Evolutionary conservation across 1,140 invertebrate species (phyloP), one percentile per base, ranked within the genome.

Genomic region (Acyrthosiphon pisum): DNA sequence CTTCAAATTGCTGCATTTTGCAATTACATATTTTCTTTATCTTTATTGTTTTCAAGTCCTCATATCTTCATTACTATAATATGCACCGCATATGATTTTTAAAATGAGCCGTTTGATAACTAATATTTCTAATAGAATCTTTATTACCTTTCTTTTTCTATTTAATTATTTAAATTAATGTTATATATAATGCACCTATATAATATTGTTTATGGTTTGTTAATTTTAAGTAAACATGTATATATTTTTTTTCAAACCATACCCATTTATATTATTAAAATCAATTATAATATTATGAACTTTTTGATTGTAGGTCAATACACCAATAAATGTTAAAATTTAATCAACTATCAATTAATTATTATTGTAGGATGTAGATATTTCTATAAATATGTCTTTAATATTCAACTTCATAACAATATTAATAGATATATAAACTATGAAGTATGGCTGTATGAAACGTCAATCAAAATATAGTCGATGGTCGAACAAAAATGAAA

Each of bases 341-440:
- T 26, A 84, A 84, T 44, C 35, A 84, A 84, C 37, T 84, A 53
- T 76, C n/a, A 76, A n/a, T n/a, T 76, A n/a, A 76, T 76, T n/a
- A 76, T 56, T 56, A 8, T 76, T n/a, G 60, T n/a, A 60, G 26
- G 11, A 48, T 26, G 41, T 41, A 41, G 3, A 3, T 89, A 53
- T 14, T 87, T 87, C 11, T 89, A 46, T 88, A 48, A 50, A 53
- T 88, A 35, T 46, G 7, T 37, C 22, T 89, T 87, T 87, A 14
- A 50, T 50, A 76, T 68, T 68, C 35, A 50, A 50, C n/a, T 30
- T 1, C 18, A 88, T 35, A 88, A 88, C 22, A 26, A 81, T 81
- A 81, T 68, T 68, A 81, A 83, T 35, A 30, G 50, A 53, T 53
- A 48, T 48, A 48, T 48, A 48, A 48, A 0, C 6, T 53, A 87